phyloP scores from a whole-genome alignment of 2,888 invertebrate species.

The Coecobrya sp. region DNA sequence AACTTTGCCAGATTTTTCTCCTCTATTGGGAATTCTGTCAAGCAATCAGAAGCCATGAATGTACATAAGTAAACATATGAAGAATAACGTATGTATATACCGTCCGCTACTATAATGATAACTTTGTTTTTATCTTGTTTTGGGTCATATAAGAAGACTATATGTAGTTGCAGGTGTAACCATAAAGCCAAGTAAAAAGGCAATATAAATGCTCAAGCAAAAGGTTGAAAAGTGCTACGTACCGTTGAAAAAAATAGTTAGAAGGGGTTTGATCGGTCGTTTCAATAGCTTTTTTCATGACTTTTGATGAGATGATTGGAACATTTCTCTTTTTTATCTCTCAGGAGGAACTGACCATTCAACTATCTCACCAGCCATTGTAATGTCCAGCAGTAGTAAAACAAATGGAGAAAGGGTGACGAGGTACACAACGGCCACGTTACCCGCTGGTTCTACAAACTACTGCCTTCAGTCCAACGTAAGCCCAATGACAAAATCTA shows the following conservation, averaged over 20 bases:
- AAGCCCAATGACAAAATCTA: constrained; percentile 45
- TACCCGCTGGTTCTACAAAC: constrained; percentile 80
- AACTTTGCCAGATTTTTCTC: constrained; percentile 60
- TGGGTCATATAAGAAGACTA: not conserved
- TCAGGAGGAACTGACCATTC: constrained; percentile 82
- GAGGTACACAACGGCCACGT: constrained; percentile 79
- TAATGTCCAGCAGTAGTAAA: constrained; percentile 81
- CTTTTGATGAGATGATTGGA: constrained; percentile 73
- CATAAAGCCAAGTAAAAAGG: not conserved
- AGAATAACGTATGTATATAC: not conserved
- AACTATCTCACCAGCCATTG: constrained; percentile 81
- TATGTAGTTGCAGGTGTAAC: not conserved
- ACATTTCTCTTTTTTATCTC: constrained; percentile 62
- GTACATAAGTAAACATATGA: not conserved
- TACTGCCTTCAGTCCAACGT: constrained; percentile 86
- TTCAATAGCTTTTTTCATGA: constrained; percentile 59
- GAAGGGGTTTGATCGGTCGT: constrained; percentile 56
- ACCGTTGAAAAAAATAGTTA: not conserved
- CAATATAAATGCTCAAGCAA: not conserved
- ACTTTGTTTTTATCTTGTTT: not conserved
- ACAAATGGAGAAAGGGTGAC: constrained; percentile 82
- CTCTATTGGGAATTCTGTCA: constrained; percentile 66
- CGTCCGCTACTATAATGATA: not conserved
- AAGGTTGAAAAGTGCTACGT: constrained; percentile 20
- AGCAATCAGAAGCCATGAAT: constrained; percentile 28